Evolutionary conservation across 2,888 invertebrate genomes (phyloP).

Genomic region (Ceramica pisi): DNA sequence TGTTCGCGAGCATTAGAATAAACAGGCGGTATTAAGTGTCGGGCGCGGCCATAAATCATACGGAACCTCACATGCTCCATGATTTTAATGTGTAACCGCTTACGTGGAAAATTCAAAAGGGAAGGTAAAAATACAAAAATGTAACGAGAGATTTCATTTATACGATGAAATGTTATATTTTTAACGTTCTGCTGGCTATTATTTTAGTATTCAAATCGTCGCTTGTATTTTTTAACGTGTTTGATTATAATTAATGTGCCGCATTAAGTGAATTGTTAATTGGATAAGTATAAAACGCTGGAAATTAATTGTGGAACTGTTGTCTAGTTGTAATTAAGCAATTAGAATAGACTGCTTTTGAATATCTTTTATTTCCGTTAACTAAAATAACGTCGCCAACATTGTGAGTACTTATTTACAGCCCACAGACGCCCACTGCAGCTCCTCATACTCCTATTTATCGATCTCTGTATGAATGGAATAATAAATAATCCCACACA

Average conservation of each 20-base stretch:
- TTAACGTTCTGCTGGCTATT: constrained; percentile 50
- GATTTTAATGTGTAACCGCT: constrained; percentile 75
- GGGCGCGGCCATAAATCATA: constrained; percentile 77
- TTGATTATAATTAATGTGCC: constrained; percentile 46
- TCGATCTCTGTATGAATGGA: neutral
- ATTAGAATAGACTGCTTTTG: constrained; percentile 20
- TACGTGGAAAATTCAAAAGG: constrained; percentile 73
- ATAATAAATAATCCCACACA: neutral
- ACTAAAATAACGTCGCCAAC: neutral
- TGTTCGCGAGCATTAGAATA: constrained; percentile 71
- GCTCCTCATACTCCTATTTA: neutral
- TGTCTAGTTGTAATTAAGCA: constrained; percentile 10
- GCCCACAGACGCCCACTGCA: neutral
- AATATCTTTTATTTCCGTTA: neutral
- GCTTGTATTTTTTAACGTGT: constrained; percentile 47
- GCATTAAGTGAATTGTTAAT: constrained; percentile 36
- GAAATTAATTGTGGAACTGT: constrained; percentile 24
- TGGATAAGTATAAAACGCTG: constrained; percentile 27
- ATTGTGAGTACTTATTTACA: neutral
- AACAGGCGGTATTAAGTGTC: constrained; percentile 75
- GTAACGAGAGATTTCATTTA: constrained; percentile 61
- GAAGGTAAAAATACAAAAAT: constrained; percentile 60
- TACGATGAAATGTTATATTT: constrained; percentile 49
- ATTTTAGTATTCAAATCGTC: constrained; percentile 61
- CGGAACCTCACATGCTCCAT: constrained; percentile 70